Evolutionary conservation across 2,113 vertebrate genomes (phyloP).

Genomic region (Zootoca vivipara): DNA sequence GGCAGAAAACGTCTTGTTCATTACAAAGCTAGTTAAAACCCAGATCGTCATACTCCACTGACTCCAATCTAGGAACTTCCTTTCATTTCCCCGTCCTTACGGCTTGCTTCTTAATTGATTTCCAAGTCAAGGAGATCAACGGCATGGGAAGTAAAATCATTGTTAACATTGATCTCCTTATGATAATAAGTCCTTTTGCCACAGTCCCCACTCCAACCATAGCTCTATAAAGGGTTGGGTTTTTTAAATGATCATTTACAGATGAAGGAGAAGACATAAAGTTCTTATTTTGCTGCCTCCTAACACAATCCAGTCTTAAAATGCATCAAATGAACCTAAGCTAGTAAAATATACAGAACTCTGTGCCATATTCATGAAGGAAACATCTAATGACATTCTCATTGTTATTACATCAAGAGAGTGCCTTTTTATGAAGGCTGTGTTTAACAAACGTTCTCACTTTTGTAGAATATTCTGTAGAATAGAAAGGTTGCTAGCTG

Average conservation of each 20-base stretch:
- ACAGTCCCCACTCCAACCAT: no score
- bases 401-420: not conserved
- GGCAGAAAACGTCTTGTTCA: not conserved
- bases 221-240: not conserved
- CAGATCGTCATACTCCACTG: not conserved
- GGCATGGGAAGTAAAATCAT: accelerated
- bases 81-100: not conserved
- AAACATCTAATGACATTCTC: not conserved
- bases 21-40: not conserved
- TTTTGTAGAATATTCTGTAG: not conserved
- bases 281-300: accelerated
- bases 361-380: not conserved
- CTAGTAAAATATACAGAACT: not conserved
- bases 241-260: not conserved
- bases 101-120: not conserved
- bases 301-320: not conserved
- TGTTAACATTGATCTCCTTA: accelerated
- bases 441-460: constrained; percentile 37
- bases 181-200: not conserved
- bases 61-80: not conserved
- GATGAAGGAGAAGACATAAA: not conserved
- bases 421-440: constrained; percentile 18
- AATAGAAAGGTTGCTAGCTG: constrained; percentile 18
- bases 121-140: not conserved
- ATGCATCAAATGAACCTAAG: accelerated